These are phyloP conservation scores for Melanchra persicariae DNA, from an alignment of 2,888 invertebrate genomes.

Conservation along the genomic window DNA sequence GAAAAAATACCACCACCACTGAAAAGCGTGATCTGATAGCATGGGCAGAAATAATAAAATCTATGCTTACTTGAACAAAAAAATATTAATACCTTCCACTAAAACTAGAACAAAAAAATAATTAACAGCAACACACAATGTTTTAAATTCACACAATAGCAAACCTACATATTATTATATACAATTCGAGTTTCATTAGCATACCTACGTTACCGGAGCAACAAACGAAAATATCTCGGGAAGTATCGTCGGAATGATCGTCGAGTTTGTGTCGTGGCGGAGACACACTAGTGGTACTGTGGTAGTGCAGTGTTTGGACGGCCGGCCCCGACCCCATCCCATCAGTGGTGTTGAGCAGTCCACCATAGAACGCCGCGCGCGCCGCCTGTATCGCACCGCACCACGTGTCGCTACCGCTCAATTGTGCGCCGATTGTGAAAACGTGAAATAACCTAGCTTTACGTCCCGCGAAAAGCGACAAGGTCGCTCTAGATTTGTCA, in stretches of 20 bases:
- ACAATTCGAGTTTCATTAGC: conserved; percentile 15
- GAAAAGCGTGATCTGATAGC: background rate
- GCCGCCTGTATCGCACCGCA: conserved; percentile 72
- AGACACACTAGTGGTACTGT: conserved; percentile 74
- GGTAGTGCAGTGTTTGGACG: conserved; percentile 81
- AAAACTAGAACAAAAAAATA: background rate
- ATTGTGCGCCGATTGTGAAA: conserved; percentile 53
- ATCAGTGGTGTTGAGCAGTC: conserved; percentile 78
- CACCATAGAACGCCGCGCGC: conserved; percentile 85
- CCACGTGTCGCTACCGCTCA: conserved; percentile 49
- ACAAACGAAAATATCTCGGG: conserved; percentile 45
- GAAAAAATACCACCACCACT: background rate
- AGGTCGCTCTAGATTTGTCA: conserved; percentile 45
- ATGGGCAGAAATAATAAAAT: background rate
- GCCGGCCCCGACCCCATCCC: conserved; percentile 85
- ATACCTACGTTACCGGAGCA: conserved; percentile 26
- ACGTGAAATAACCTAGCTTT: conserved; percentile 56
- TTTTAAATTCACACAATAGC: conserved; percentile 23
- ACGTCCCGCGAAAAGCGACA: conserved; percentile 52
- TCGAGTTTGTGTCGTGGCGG: conserved; percentile 59
- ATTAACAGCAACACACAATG: conserved; percentile 10
- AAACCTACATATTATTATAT: background rate
- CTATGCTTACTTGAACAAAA: background rate
- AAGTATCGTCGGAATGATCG: conserved; percentile 64
- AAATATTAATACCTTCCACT: background rate